Base-by-base conservation (phyloP, 30 jellyfish, hydroid and myxozoan genomes). In the Chironex yamaguchii region DNA sequence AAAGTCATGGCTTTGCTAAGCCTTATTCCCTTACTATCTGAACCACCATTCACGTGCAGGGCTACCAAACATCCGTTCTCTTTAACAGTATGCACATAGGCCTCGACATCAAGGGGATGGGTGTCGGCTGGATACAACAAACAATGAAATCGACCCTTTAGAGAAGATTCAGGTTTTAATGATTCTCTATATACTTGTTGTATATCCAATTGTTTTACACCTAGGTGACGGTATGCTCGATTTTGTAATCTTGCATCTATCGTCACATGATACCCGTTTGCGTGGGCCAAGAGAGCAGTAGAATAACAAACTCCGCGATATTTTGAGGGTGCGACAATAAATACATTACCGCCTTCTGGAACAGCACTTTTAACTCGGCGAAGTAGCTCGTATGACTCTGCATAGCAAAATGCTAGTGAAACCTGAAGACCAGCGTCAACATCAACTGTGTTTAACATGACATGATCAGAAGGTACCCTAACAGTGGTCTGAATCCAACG, bases 301-400 rank as follows among this genome's bases (percentile, higher is more conserved):
- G 88, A 77, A 62, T 68, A 85, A 29, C 78, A 26, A 4, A 85
- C 35, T n/a, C 95, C 89, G 21, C 95, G 26, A 50, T 71, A 31
- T 4, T 63, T 51, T 1, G 71, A 30, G 6, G 64, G 54, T 0
- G 84, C 67, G 48, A 65, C 70, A 17, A 85, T 30, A 54, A 85
- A 73, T 4, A 85, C 32, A 11, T 63, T 52, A 3, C 36, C 49
- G 4, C 73, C 34, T 27, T 35, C 75, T 12, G 62, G 23, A 2
- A 64, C 31, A 21, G 26, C 32, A 1, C 32, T 42, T 1, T 17
- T 20, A 2, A 85, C 48, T 71, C 67, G 71, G 13, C 67, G 27
- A 17, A 85, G 42, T 2, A 63, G 63, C 53, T 62, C 63, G 77
- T 85, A 13, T n/a, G 89, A 88, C 54, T 49, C n/a, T 34, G 85